These are phyloP conservation scores for Drosophila melanogaster DNA, from an alignment of 1,140 invertebrate genomes.

Conservation along the genomic window Release_6_plus_ISO1_MT NT_037436.4:3259001-3259500, in stretches of 20 bases:
- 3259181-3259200: too few relatives aligned
- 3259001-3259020: slow-evolving; percentile 1
- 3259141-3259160: slow-evolving; percentile 29
- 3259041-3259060: background rate
- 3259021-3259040: background rate
- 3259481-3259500: slow-evolving; percentile 14
- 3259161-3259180: background rate
- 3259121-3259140: slow-evolving; percentile 16
- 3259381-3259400: slow-evolving; percentile 36
- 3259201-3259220: too few relatives aligned
- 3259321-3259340: slow-evolving; percentile 23
- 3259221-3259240: too few relatives aligned
- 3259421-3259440: slow-evolving; percentile 38
- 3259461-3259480: slow-evolving; percentile 26
- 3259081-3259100: slow-evolving; percentile 24
- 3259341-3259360: slow-evolving; percentile 24
- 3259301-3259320: slow-evolving; percentile 19
- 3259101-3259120: slow-evolving; percentile 13
- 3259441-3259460: slow-evolving; percentile 26
- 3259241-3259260: background rate
- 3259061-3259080: background rate
- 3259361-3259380: slow-evolving; percentile 34
- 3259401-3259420: slow-evolving; percentile 25
- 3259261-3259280: slow-evolving; percentile 11
- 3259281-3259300: slow-evolving; percentile 3